Evolutionary conservation across 1,140 invertebrate species (phyloP).

Genomic region (Camponotus vicinus): DNA sequence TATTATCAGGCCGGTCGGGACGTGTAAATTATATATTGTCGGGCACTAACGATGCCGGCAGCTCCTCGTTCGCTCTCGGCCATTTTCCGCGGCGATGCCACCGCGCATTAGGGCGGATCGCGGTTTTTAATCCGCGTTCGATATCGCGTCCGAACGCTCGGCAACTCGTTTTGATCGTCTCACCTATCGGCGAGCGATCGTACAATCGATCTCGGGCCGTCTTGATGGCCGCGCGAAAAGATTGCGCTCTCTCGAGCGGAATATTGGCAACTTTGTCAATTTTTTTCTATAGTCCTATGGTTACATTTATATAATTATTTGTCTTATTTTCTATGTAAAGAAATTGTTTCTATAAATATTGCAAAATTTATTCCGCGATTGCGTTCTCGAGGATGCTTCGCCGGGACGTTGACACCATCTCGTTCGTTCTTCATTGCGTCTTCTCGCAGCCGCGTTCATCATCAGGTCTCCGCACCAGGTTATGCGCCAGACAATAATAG

Average conservation of each 20-base stretch:
- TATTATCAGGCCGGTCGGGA: conserved; percentile 50
- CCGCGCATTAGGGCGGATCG: conserved; percentile 67
- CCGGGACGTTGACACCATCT: conserved; percentile 48
- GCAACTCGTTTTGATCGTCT: conserved; percentile 44
- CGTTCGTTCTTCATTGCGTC: conserved; percentile 72
- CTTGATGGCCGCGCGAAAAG: conserved; percentile 4
- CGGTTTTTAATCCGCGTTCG: conserved; percentile 60
- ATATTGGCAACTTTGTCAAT: not conserved
- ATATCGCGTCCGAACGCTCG: conserved; percentile 58
- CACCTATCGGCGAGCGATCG: not conserved
- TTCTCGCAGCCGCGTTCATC: not conserved
- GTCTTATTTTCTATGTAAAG: not conserved
- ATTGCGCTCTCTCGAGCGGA: not conserved
- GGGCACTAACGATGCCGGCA: conserved; percentile 37
- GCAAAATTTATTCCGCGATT: not conserved
- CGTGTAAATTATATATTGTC: conserved; percentile 61
- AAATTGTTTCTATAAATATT: not conserved
- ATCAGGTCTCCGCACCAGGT: conserved; percentile 5
- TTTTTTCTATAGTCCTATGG: not conserved
- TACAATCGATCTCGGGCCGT: conserved; percentile 24
- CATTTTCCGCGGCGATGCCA: conserved; percentile 63
- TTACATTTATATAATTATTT: conserved; percentile 8
- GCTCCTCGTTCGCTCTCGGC: conserved; percentile 46
- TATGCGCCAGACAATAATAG: conserved; percentile 50
- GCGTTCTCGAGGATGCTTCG: conserved; percentile 58